Evolutionary conservation across 2,113 vertebrate species (phyloP).

Genomic region (Hydropotes inermis): DNA sequence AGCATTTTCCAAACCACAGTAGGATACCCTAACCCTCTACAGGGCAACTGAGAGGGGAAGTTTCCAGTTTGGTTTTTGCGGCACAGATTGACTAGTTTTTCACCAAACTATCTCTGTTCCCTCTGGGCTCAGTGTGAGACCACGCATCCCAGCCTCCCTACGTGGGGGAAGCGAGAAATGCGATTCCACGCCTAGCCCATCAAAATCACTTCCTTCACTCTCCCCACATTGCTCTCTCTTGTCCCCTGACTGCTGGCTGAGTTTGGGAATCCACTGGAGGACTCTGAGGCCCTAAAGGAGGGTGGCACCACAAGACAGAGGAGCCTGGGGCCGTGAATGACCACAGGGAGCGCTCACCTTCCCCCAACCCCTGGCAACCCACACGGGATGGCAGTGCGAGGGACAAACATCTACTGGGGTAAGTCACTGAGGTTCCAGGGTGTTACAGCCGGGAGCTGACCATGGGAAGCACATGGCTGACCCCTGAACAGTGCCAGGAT

Average conservation of each 20-base stretch:
- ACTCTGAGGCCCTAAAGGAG: neutral
- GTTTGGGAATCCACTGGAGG: neutral
- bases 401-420: neutral
- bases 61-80: neutral
- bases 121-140: neutral
- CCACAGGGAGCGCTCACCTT: neutral
- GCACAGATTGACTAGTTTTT: conserved; percentile 2
- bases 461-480: neutral
- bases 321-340: neutral
- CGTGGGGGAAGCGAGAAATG: neutral
- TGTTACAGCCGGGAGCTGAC: neutral
- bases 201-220: neutral
- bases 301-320: neutral
- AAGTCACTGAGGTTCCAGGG: neutral
- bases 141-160: neutral
- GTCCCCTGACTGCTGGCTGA: neutral
- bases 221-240: neutral
- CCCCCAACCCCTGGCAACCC: neutral
- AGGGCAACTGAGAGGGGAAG: neutral
- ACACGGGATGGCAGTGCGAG: neutral
- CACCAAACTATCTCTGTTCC: neutral
- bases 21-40: conserved; percentile 20
- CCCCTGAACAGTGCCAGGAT: neutral
- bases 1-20: conserved; percentile 28
- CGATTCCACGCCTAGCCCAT: neutral